These are phyloP conservation scores for Hemichromis elongatus DNA, from an alignment of 2,113 vertebrate genomes.

Conservation along the genomic window DNA sequence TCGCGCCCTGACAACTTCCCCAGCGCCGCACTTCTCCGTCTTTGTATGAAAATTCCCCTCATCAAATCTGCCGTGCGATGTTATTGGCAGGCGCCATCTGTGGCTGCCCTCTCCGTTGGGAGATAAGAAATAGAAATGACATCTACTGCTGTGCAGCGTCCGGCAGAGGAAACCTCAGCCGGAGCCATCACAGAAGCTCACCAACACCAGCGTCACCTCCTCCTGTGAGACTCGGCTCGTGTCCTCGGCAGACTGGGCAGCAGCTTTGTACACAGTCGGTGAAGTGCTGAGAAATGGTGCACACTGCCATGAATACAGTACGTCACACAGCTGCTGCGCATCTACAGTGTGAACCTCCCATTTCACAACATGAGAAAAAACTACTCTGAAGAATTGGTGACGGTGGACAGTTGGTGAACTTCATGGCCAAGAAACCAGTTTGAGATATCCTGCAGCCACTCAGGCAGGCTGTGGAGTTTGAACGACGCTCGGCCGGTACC, in stretches of 20 bases:
- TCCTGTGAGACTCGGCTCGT: not conserved
- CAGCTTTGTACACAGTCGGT: not conserved
- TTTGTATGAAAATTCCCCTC: not conserved
- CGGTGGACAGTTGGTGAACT: not conserved
- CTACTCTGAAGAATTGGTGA: not conserved
- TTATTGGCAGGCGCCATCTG: conserved; percentile 12
- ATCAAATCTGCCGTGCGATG: not conserved
- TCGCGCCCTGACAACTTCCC: not conserved
- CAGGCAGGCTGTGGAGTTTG: rapidly evolving
- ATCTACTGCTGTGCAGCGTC: not conserved
- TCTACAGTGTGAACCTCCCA: not conserved
- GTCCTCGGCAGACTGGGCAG: not conserved
- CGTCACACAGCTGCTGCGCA: not conserved
- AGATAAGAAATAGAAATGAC: not conserved
- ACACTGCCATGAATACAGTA: not conserved
- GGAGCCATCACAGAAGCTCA: not conserved
- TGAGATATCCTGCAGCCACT: not conserved
- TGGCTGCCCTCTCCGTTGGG: not conserved
- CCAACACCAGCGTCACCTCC: rapidly evolving
- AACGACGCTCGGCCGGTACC: not conserved
- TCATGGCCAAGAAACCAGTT: not conserved
- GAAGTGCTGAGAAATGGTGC: not conserved
- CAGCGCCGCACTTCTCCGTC: not conserved
- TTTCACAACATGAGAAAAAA: rapidly evolving
- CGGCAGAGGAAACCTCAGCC: not conserved